Percentiles rank a stretch among this genome's conserved stretches.
These are phyloP conservation scores for Ligdia adustata DNA, from an alignment of 2,888 invertebrate genomes.

Conservation along the genomic window DNA sequence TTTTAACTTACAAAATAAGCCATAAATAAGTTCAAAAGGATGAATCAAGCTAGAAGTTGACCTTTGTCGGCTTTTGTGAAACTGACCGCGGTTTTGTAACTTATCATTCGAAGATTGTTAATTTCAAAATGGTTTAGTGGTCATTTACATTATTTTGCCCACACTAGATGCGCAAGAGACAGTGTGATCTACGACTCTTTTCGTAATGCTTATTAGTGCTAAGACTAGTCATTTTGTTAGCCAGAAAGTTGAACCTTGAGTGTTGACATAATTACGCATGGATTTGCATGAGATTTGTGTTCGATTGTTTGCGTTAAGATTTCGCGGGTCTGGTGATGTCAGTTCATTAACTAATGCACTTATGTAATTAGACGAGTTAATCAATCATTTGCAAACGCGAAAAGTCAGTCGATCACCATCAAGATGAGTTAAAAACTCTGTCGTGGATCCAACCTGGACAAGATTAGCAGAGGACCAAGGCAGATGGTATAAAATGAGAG, in stretches of 20 bases:
- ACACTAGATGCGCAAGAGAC: constrained; percentile 39
- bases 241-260: constrained; percentile 22
- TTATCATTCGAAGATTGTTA: constrained; percentile 39
- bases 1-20: constrained; percentile 26
- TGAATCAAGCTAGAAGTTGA: constrained; percentile 32
- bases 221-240: constrained; percentile 31
- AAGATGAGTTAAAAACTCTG: too few species aligned
- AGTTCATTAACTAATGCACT: constrained; percentile 12
- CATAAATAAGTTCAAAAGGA: constrained; percentile 31
- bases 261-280: constrained; percentile 14
- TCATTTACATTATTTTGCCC: constrained; percentile 56
- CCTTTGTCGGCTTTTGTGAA: constrained; percentile 39
- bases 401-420: too few species aligned
- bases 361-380: constrained; percentile 13
- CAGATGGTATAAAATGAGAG: too few species aligned
- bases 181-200: constrained; percentile 42
- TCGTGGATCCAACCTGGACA: too few species aligned
- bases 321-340: constrained; percentile 9
- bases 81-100: constrained; percentile 47
- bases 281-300: constrained; percentile 13
- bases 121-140: constrained; percentile 45
- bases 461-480: too few species aligned
- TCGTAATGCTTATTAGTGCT: constrained; percentile 39
- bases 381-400: constrained; percentile 3
- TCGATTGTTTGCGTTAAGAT: constrained; percentile 16